Conservation (phyloP, 1,140 invertebrate genomes). For the Brachionus plicatilis region DNA sequence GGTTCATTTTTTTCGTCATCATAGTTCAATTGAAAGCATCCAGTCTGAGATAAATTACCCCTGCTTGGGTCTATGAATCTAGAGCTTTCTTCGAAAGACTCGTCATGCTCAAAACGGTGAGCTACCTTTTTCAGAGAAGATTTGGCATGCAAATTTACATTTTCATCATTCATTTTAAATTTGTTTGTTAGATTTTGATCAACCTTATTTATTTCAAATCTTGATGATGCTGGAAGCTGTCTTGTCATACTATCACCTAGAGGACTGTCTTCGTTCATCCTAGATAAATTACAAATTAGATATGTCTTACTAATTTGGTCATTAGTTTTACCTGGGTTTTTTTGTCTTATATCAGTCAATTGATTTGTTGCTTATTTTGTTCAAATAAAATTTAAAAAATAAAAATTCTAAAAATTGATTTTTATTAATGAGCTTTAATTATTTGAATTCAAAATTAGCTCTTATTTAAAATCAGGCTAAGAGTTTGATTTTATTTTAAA, state of each 20-base stretch:
- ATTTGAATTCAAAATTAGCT: too few relatives aligned
- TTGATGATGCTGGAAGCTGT: neutral
- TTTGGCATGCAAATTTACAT: neutral
- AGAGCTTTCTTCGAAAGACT: neutral
- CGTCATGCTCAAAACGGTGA: neutral
- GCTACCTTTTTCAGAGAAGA: neutral
- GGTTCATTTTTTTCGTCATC: slow-evolving; percentile 26
- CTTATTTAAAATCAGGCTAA: too few relatives aligned
- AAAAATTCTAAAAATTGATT: too few relatives aligned
- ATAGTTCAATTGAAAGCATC: slow-evolving; percentile 1
- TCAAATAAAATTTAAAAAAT: too few relatives aligned
- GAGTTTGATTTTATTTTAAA: too few relatives aligned
- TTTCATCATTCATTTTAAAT: neutral
- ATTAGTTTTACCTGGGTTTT: neutral
- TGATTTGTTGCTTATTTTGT: neutral
- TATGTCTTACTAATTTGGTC: neutral
- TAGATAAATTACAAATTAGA: neutral
- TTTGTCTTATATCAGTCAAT: neutral
- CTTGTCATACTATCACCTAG: neutral
- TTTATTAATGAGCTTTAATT: too few relatives aligned
- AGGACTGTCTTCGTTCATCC: neutral
- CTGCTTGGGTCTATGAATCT: neutral
- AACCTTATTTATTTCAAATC: neutral
- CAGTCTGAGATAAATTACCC: neutral
- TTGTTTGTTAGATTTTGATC: neutral